phyloP scores from a whole-genome alignment of 2,113 vertebrate genomes.

The Mystacornis crossleyi region DNA sequence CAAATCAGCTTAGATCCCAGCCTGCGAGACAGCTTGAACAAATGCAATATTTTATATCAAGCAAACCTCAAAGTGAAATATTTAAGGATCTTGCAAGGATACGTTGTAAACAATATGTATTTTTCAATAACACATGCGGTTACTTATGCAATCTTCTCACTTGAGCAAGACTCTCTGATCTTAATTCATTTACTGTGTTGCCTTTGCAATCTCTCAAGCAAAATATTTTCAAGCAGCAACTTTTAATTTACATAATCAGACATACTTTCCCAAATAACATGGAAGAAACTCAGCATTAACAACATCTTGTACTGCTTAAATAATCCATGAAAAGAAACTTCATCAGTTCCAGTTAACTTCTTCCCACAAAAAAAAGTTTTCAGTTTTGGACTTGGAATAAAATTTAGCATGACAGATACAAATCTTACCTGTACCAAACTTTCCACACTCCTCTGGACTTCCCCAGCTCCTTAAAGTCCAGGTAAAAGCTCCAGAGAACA shows the following conservation, averaged over 20 bases:
- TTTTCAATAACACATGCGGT: constrained; percentile 55
- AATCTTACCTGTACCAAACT: rapidly evolving
- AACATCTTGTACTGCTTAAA: constrained; percentile 58
- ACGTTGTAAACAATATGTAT: constrained; percentile 68
- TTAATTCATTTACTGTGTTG: constrained; percentile 68
- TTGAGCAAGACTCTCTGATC: constrained; percentile 60
- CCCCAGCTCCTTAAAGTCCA: background rate
- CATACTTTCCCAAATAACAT: constrained; percentile 65
- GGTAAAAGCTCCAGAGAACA: background rate
- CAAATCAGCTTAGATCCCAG: constrained; percentile 2
- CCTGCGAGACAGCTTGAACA: constrained; percentile 37
- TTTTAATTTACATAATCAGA: constrained; percentile 75
- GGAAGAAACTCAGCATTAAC: constrained; percentile 46
- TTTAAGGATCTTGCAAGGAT: constrained; percentile 67
- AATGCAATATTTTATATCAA: constrained; percentile 55
- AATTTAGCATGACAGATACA: background rate
- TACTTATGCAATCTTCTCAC: constrained; percentile 67
- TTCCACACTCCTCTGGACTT: background rate
- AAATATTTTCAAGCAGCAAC: constrained; percentile 67
- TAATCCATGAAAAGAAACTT: constrained; percentile 57
- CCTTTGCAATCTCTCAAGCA: constrained; percentile 57
- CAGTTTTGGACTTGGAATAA: background rate
- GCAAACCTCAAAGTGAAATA: constrained; percentile 72
- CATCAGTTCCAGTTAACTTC: constrained; percentile 50
- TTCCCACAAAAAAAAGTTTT: constrained; percentile 50